A percentile compares a stretch with the other conserved stretches of the same genome.
phyloP scores from a whole-genome alignment of 1,140 invertebrate genomes.

The Hyposmocoma kahamanoa region DNA sequence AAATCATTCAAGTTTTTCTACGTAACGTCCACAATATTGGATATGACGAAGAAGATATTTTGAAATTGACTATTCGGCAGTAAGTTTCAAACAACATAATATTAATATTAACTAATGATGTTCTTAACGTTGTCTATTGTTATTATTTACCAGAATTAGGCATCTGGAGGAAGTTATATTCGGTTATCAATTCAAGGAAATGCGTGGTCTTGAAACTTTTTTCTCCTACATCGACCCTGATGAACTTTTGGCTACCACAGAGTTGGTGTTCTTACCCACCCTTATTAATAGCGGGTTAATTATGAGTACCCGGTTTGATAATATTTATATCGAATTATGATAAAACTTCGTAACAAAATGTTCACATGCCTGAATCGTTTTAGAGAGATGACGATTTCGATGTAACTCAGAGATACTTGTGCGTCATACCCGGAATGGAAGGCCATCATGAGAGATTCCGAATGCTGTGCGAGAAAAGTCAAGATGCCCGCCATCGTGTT shows the following conservation, averaged over 20 bases:
- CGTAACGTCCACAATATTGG: too few relatives aligned
- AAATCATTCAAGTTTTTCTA: too few relatives aligned
- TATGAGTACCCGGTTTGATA: too few relatives aligned
- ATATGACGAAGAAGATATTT: too few relatives aligned
- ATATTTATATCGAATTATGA: too few relatives aligned
- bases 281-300: not conserved
- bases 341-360: too few relatives aligned
- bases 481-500: constrained; percentile 36
- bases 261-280: constrained; percentile 7
- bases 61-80: too few relatives aligned
- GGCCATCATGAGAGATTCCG: constrained; percentile 24
- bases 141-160: not conserved
- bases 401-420: constrained; percentile 21
- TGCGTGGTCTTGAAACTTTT: constrained; percentile 5
- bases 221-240: constrained; percentile 5
- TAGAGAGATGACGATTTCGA: constrained; percentile 37
- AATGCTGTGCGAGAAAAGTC: constrained; percentile 27
- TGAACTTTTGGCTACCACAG: constrained; percentile 5
- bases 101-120: too few relatives aligned
- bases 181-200: not conserved
- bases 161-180: constrained; percentile 4
- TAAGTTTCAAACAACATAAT: too few relatives aligned
- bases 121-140: too few relatives aligned
- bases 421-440: constrained; percentile 38
- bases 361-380: too few relatives aligned